Evolutionary conservation across 2,888 invertebrate genomes (phyloP).

Genomic region (Eugnorisma glareosa): DNA sequence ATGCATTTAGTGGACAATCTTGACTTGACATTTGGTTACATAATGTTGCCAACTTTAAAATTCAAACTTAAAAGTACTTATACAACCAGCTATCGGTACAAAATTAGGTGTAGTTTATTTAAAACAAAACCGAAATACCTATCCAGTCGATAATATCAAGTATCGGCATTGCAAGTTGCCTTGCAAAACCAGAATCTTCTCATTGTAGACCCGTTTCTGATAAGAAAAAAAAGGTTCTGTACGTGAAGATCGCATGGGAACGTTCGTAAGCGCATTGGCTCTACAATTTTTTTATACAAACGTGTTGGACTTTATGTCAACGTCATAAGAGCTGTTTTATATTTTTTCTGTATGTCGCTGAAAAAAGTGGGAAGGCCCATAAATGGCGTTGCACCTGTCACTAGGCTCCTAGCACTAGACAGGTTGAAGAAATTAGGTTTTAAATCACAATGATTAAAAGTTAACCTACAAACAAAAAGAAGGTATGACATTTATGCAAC

Average conservation of each 20-base stretch:
- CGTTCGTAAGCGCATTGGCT: conserved; percentile 80
- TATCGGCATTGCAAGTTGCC: conserved; percentile 86
- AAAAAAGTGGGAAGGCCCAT: conserved; percentile 81
- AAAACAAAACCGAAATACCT: conserved; percentile 72
- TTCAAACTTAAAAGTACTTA: conserved; percentile 4
- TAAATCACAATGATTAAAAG: conserved; percentile 65
- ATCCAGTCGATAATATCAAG: conserved; percentile 82
- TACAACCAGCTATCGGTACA: conserved; percentile 13
- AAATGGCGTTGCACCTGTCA: conserved; percentile 86
- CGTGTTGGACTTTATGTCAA: conserved; percentile 75
- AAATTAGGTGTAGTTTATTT: conserved; percentile 66
- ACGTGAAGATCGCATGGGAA: conserved; percentile 88
- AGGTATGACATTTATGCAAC: conserved; percentile 6
- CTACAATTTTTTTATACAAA: conserved; percentile 73
- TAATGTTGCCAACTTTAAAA: conserved; percentile 38
- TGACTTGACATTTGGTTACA: conserved; percentile 25
- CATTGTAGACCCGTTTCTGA: conserved; percentile 88
- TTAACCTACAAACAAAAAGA: conserved; percentile 41
- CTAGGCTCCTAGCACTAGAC: conserved; percentile 77
- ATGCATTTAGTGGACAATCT: conserved; percentile 1
- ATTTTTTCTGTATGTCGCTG: conserved; percentile 59
- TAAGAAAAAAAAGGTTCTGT: conserved; percentile 80
- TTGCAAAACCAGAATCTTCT: conserved; percentile 89
- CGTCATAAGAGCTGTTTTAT: conserved; percentile 76
- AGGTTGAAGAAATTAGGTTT: conserved; percentile 74